Evolutionary conservation across 2,888 invertebrate genomes (phyloP), one percentile per base, ranked within the genome.

Genomic region (Trissoscelio sp.): DNA sequence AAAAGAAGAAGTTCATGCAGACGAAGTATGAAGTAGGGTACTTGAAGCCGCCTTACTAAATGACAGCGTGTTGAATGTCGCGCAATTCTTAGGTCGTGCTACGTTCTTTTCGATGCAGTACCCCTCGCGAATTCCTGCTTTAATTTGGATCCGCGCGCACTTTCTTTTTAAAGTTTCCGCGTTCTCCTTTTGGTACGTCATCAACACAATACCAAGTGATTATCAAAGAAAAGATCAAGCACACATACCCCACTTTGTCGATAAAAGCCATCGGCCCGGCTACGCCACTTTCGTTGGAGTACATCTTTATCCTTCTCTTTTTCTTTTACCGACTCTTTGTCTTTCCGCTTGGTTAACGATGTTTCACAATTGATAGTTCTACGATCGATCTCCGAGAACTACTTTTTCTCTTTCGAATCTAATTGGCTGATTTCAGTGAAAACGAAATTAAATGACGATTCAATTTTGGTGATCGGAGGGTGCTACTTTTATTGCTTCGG

Each of bases 231-330:
- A 85, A 86, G 82, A 86, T 87, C 84, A 84, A 85, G 83, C 84
- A 69, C 81, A 88, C 88, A 82, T 85, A 89, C 89, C 89, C 88
- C 57, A 84, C 85, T 67, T 85, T 87, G 74, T 86, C 87, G 79
- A 89, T 85, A 84, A 88, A 91, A 46, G 90, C 88, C 89, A 89
- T 86, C 66, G 90, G 89, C 62, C 85, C 87, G 82, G 85, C 83
- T 83, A 88, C 55, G 83, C 83, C 67, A 78, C 87, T 91, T 78
- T 87, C 87, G 86, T 91, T 91, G 84, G 83, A 87, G 83, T 86
- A 87, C 87, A 90, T 88, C 83, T 83, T 84, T 83, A 73, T 82
- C 60, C 81, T 81, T 66, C 64, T 70, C 64, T 64, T 69, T 72
- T 34, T 70, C 64, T 62, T 69, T 72, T 39, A 48, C 7, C 37